A percentile compares a stretch with the other conserved stretches of the same genome.
Evolutionary conservation across 2,888 invertebrate genomes (phyloP).

Genomic region (Ceriagrion tenellum): DNA sequence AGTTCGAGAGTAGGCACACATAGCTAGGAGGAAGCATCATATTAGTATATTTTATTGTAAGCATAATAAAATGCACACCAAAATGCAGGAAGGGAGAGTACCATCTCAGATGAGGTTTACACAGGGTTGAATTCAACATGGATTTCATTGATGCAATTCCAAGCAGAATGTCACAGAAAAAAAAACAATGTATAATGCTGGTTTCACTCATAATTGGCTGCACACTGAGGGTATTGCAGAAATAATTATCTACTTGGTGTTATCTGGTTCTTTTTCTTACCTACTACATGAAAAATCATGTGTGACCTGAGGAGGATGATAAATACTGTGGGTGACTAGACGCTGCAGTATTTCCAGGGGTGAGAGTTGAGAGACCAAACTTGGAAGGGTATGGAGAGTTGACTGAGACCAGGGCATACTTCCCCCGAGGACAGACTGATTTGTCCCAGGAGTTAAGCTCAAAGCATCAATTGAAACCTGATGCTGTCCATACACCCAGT

Average conservation of each 20-base stretch:
- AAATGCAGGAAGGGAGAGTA: too few species aligned
- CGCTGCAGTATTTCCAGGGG: constrained; percentile 77
- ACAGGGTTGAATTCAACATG: too few species aligned
- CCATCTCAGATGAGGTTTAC: too few species aligned
- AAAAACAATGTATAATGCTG: too few species aligned
- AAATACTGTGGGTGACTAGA: constrained; percentile 82
- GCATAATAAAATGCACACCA: too few species aligned
- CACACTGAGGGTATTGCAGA: neutral
- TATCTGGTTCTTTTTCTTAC: constrained; percentile 71
- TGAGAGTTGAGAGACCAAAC: constrained; percentile 71
- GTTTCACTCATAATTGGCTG: neutral
- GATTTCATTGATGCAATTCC: too few species aligned
- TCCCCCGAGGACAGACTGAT: constrained; percentile 43
- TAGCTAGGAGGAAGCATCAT: too few species aligned
- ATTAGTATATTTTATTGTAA: too few species aligned
- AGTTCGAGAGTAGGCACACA: too few species aligned
- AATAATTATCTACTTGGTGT: neutral
- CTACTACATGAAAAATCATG: constrained; percentile 82
- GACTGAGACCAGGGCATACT: constrained; percentile 46
- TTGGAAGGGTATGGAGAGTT: constrained; percentile 68
- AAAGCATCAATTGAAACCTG: constrained; percentile 81
- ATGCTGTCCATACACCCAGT: constrained; percentile 85
- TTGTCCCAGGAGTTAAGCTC: constrained; percentile 53
- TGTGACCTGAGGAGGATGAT: constrained; percentile 80
- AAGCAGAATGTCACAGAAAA: too few species aligned